These are phyloP conservation scores for Poecilia gillii DNA, from an alignment of 2,797 vertebrate genomes.

Conservation along the genomic window DNA sequence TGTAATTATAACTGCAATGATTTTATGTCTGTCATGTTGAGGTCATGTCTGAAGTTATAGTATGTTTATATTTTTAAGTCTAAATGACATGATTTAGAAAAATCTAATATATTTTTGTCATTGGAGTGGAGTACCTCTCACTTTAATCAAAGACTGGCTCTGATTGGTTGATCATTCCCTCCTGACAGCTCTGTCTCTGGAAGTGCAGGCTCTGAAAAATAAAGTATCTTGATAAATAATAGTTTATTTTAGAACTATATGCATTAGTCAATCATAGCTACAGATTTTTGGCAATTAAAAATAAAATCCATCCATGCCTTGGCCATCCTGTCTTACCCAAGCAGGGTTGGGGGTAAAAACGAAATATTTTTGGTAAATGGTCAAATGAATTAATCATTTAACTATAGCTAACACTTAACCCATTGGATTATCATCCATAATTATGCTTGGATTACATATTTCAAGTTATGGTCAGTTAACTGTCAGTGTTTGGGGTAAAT, in stretches of 20 bases:
- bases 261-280: background rate
- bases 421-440: background rate
- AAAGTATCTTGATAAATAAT: background rate
- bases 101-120: background rate
- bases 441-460: background rate
- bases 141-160: background rate
- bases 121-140: background rate
- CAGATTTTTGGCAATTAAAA: background rate
- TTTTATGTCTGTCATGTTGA: background rate
- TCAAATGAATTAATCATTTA: background rate
- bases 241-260: background rate
- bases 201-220: background rate
- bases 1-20: background rate
- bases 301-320: background rate
- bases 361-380: background rate
- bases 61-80: background rate
- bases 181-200: background rate
- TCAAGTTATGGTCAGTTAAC: background rate
- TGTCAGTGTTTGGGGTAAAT: background rate
- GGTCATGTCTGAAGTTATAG: background rate
- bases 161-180: background rate
- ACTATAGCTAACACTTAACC: background rate
- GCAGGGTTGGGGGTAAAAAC: background rate
- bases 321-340: too few relatives aligned
- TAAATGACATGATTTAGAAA: background rate